phyloP scores from a whole-genome alignment of 1,140 invertebrate genomes.

The Pantala flavescens region DNA sequence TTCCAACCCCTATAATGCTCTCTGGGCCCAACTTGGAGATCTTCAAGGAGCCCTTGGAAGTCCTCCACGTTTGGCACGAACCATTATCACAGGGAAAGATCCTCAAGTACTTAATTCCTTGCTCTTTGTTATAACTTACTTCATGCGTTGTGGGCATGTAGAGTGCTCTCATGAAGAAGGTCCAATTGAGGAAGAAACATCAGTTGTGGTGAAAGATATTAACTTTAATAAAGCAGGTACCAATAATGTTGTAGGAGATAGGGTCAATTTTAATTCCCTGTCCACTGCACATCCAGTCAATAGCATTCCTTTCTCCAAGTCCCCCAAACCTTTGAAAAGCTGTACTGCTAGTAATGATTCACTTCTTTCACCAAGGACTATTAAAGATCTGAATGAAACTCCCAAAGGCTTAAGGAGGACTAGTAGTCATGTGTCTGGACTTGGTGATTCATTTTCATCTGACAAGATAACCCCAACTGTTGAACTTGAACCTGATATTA shows the following conservation, averaged over 20 bases:
- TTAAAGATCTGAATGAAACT: neutral
- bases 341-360: neutral
- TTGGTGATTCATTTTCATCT: neutral
- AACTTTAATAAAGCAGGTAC: neutral
- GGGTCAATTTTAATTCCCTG: neutral
- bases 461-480: neutral
- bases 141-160: slow-evolving; percentile 66
- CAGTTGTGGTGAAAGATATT: neutral
- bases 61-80: slow-evolving; percentile 61
- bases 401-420: slow-evolving; percentile 9
- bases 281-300: neutral
- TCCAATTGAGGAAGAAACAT: neutral
- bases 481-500: neutral
- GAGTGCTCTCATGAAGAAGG: slow-evolving; percentile 28
- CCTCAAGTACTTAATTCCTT: slow-evolving; percentile 48
- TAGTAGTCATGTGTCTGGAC: neutral
- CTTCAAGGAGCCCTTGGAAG: slow-evolving; percentile 70
- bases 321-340: neutral
- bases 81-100: slow-evolving; percentile 61
- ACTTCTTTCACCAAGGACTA: neutral
- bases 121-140: slow-evolving; percentile 59
- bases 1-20: slow-evolving; percentile 56
- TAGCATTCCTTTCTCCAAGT: neutral
- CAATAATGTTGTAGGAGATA: neutral
- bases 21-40: slow-evolving; percentile 78